phyloP scores from a whole-genome alignment of 2,797 vertebrate species.

The Onychomys torridus region DNA sequence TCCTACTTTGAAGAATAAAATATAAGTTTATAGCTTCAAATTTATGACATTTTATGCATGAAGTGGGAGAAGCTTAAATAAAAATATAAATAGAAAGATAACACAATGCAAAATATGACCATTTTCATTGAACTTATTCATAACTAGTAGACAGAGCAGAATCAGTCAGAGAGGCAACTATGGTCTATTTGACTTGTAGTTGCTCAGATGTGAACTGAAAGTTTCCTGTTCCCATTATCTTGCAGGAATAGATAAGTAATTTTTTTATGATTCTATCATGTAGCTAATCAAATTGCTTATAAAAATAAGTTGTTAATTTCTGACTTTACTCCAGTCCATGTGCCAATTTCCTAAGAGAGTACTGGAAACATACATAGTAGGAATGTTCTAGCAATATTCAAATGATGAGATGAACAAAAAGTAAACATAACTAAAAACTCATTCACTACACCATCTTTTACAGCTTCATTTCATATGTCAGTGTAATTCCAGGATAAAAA shows the following conservation, averaged over 20 bases:
- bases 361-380: background rate
- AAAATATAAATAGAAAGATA: background rate
- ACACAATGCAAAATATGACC: background rate
- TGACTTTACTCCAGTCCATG: background rate
- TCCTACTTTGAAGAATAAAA: background rate
- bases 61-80: background rate
- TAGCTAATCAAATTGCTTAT: background rate
- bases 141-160: background rate
- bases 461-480: background rate
- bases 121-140: background rate
- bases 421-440: background rate
- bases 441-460: background rate
- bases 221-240: background rate
- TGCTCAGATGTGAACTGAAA: background rate
- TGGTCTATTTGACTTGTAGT: background rate
- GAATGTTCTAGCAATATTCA: background rate
- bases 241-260: background rate
- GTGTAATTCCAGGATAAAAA: background rate
- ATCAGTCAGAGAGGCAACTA: background rate
- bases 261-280: background rate
- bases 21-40: background rate
- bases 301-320: background rate
- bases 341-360: background rate
- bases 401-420: background rate
- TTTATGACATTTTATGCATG: background rate